Evolutionary conservation across 2,888 invertebrate genomes (phyloP).

Genomic region (Andrena fulva): DNA sequence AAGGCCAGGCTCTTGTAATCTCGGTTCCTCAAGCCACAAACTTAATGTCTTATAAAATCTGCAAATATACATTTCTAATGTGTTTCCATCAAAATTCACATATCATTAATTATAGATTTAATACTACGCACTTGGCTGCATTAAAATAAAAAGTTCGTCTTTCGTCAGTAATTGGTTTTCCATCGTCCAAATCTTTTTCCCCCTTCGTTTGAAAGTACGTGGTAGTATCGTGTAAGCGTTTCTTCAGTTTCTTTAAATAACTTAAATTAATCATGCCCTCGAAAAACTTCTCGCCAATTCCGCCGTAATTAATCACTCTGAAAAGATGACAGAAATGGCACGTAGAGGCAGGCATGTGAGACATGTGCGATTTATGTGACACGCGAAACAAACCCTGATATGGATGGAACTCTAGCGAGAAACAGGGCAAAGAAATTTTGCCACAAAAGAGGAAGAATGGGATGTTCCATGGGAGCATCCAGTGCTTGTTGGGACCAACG

Average conservation of each 20-base stretch:
- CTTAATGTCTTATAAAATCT: constrained; percentile 88
- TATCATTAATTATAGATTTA: background rate
- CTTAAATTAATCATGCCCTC: constrained; percentile 89
- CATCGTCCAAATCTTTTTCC: constrained; percentile 83
- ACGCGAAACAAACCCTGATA: constrained; percentile 75
- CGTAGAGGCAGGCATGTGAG: constrained; percentile 5
- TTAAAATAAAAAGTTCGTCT: constrained; percentile 81
- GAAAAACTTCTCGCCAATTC: constrained; percentile 91
- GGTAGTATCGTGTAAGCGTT: constrained; percentile 88
- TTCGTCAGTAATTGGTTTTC: constrained; percentile 81
- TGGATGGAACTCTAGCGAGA: constrained; percentile 87
- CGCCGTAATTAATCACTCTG: constrained; percentile 86
- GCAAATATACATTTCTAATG: constrained; percentile 16
- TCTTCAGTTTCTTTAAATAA: constrained; percentile 89
- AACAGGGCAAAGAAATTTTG: constrained; percentile 92
- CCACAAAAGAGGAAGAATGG: constrained; percentile 90
- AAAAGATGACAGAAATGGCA: constrained; percentile 29
- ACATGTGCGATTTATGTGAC: background rate
- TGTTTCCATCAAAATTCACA: background rate
- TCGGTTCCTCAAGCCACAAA: constrained; percentile 92
- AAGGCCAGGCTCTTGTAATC: constrained; percentile 89
- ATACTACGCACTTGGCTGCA: constrained; percentile 75
- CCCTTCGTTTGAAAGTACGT: constrained; percentile 86
- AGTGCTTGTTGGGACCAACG: constrained; percentile 91
- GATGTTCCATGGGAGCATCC: constrained; percentile 89